Evolutionary conservation across 2,113 vertebrate species (phyloP).

Genomic region (Brachyistius frenatus): DNA sequence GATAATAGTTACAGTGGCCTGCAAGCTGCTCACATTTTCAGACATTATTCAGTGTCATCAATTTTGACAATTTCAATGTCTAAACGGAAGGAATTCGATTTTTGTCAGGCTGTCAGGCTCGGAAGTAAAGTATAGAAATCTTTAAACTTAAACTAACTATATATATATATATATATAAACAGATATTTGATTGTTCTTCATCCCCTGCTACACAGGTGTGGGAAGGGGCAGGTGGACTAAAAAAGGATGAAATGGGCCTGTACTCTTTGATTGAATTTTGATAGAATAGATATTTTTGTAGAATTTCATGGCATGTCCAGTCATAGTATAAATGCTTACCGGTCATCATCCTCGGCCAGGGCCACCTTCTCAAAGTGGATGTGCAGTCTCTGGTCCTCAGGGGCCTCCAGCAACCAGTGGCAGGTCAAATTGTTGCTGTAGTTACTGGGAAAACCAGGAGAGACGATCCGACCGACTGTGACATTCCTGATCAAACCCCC

Average conservation of each 20-base stretch:
- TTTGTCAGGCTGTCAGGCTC: not conserved
- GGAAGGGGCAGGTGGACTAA: too few relatives aligned
- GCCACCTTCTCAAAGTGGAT: conserved; percentile 97
- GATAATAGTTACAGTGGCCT: not conserved
- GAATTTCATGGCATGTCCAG: not conserved
- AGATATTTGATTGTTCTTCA: too few relatives aligned
- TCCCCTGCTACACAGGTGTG: too few relatives aligned
- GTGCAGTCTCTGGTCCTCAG: conserved; percentile 87
- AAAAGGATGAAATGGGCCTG: too few relatives aligned
- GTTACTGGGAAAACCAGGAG: conserved; percentile 93
- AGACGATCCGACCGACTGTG: conserved; percentile 89
- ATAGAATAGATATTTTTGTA: too few relatives aligned
- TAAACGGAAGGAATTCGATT: not conserved
- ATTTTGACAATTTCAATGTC: not conserved
- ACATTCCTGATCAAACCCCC: conserved; percentile 89
- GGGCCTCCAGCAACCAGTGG: conserved; percentile 93
- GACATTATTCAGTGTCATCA: not conserved
- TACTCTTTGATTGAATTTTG: too few relatives aligned
- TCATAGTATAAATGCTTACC: conserved; percentile 77
- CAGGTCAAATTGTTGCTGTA: conserved; percentile 98
- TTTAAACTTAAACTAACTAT: too few relatives aligned
- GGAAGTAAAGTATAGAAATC: too few relatives aligned
- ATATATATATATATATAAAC: too few relatives aligned
- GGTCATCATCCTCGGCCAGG: conserved; percentile 94
- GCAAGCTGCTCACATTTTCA: not conserved